Conservation (phyloP, 35 echinoderm and acorn worm species). For the Heliocidaris erythrogramma region DNA sequence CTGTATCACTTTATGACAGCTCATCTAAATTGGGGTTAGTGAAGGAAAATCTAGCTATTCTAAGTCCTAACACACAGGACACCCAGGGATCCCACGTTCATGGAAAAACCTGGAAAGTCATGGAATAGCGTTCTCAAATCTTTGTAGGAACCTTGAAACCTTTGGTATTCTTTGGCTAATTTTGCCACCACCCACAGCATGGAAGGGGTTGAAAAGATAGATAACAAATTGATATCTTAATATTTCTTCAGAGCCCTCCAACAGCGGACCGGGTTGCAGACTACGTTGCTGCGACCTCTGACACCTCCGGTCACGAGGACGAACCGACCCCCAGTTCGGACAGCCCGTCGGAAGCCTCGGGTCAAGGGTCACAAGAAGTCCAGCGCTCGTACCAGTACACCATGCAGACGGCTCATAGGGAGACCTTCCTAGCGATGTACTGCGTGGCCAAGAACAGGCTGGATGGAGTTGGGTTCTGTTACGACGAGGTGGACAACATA, state of each 20-base stretch:
- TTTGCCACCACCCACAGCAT: neutral
- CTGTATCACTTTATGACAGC: no score
- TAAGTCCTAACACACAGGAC: no score
- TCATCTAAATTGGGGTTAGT: no score
- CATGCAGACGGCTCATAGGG: conserved; percentile 34
- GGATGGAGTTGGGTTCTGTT: conserved; percentile 65
- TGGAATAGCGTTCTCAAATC: no score
- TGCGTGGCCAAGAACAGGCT: conserved; percentile 63
- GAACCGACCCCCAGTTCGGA: conserved; percentile 59
- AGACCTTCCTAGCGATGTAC: conserved; percentile 65
- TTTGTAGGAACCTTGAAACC: neutral
- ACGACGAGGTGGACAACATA: conserved; percentile 53
- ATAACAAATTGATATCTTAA: neutral
- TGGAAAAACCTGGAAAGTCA: no score
- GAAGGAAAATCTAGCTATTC: no score
- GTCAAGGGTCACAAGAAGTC: conserved; percentile 23
- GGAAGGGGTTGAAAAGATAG: neutral
- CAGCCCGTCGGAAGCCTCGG: conserved; percentile 68
- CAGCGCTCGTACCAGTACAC: conserved; percentile 60
- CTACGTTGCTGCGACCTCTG: conserved; percentile 68
- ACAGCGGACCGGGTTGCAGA: conserved; percentile 67
- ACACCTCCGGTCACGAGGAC: conserved; percentile 36
- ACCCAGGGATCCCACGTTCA: no score
- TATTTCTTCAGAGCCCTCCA: conserved; percentile 56
- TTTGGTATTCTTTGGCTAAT: neutral